Base-by-base conservation (phyloP, 2,797 vertebrate species). In the Alcedo atthis region DNA sequence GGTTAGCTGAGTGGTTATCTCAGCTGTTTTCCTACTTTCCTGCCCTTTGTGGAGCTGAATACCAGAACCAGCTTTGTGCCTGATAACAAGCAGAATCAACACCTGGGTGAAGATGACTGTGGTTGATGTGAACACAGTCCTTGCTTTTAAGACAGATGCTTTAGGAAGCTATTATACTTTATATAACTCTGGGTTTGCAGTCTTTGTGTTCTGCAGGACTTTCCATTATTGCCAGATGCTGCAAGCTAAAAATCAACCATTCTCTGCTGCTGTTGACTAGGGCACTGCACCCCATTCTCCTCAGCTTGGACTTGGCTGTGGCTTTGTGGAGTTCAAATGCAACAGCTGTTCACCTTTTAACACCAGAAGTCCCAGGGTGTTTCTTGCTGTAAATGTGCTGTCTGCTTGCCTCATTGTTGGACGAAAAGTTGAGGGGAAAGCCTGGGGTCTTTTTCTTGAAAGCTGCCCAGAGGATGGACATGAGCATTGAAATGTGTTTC, bases 331-430 rank as follows among this genome's bases (percentile, higher is more conserved):
- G 49, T 89, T 91, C 73, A 76, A 59, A 1, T 57, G 51, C 25
- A 87, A 55, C 92, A 93, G 86, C 89, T 94, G 90, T 78, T 85
- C 84, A 40, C 33, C 67, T 79, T 94, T 64, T 75, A 85, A 83
- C 62, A 78, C 48, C 69, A 90, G 13, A 79, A 92, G 49, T 83
- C 37, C 46, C 53, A 46, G 43, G 0, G 7, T 81, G 45, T 87
- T 89, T 81, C 54, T 81, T 94, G 63, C 45, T 63, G 28, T 45
- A 57, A 19, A 45, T 64, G 40, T 81, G 58, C 62, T 75, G 26
- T 69, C 59, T 84, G 28, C 53, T 79, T 3, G 0, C 81, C 15
- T 85, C 2, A 0, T 25, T 89, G 51, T 70, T 81, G 40, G 48
- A 2, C 43, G 46, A 49, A 55, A 30, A 40, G 37, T 15, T 88